Conservation (phyloP, 2,797 vertebrate genomes). For the Carcharodon carcharias region DNA sequence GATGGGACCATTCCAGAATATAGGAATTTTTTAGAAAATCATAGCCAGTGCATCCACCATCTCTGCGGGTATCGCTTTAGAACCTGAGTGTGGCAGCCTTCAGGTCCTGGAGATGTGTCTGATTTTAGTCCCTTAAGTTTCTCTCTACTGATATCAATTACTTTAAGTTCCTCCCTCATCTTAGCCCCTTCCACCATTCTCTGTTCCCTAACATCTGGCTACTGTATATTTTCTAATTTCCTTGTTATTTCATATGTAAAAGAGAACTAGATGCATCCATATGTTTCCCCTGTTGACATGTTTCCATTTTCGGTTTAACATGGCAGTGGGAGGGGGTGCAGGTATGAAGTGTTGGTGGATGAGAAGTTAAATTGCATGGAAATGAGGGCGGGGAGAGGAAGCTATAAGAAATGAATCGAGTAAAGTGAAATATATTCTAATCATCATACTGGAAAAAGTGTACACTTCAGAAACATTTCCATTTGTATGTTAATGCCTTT, state of each 20-base stretch:
- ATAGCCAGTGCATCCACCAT: not conserved
- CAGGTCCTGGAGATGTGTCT: not conserved
- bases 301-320: conserved; percentile 12
- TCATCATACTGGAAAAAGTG: not conserved
- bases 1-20: not conserved
- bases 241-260: not conserved
- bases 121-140: not conserved
- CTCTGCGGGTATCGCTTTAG: not conserved
- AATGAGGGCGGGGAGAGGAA: not conserved
- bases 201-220: not conserved
- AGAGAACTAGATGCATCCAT: not conserved
- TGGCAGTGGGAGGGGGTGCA: not conserved
- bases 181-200: not conserved
- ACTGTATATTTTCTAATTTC: not conserved
- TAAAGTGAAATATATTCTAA: not conserved
- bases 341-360: not conserved
- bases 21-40: not conserved
- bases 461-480: not conserved
- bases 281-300: not conserved
- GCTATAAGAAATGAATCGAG: not conserved
- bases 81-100: no score
- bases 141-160: not conserved
- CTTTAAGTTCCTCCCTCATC: not conserved
- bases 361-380: not conserved
- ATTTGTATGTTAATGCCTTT: not conserved